Evolutionary conservation across 2,888 invertebrate species (phyloP), one percentile per base, ranked within the genome.

Genomic region (Lasioglossum morio): DNA sequence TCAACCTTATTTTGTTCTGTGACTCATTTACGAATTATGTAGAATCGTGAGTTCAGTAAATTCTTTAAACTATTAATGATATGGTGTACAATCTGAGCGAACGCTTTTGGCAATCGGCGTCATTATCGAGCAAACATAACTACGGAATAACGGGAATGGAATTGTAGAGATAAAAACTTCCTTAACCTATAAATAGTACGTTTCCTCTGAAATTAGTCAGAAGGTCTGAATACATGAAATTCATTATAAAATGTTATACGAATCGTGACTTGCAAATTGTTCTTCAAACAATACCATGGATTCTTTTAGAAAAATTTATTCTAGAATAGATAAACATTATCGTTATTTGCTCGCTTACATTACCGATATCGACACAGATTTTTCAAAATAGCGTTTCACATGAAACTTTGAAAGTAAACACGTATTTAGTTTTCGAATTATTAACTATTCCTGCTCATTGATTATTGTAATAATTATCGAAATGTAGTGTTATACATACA

Each of bases 161-260:
- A 66, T 43, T 34, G 66, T 23, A 37, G 27, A 69, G 85, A 85
- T 85, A 85, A 85, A 43, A 73, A 79, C 46, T 14, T 40, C 57
- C 46, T 63, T 14, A 19, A 30, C 40, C 53, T 70, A 75, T 70
- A 84, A 83, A 75, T 82, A 83, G 72, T 82, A 78, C 8, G 60
- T 60, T 46, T 19, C 46, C 37, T 16, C 77, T 16, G n/a, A 74
- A 77, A 84, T 81, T 84, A 77, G 46, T 77, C 30, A 69, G 48
- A 46, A 48, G 12, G 4, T 30, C 66, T 53, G 30, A 46, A 48
- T 30, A 30, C 37, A 0, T 12, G 2, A 48, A 60, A 34, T 30
- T 72, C 27, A 43, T 14, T 37, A 57, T 8, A 23, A 57, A n/a
- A n/a, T 57, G 10, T 57, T n/a, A n/a, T n/a, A n/a, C 12, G 12